These are phyloP conservation scores for Furcifer pardalis DNA, from an alignment of 2,797 vertebrate genomes.

Conservation along the genomic window DNA sequence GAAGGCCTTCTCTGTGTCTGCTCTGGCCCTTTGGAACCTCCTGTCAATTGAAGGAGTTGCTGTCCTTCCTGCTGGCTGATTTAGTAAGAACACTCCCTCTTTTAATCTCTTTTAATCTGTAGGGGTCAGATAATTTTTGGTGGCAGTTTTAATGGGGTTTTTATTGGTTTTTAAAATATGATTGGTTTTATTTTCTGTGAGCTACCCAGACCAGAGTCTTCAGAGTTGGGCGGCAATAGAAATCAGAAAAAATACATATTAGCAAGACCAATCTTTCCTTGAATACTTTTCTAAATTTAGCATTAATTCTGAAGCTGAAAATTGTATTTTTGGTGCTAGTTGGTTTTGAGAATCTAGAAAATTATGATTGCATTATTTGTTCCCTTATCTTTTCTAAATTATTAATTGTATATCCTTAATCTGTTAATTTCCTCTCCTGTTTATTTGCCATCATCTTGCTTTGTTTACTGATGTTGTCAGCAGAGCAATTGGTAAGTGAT, in stretches of 20 bases:
- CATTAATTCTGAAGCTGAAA: conserved; percentile 41
- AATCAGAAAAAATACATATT: background rate
- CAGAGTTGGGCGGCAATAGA: too few species aligned
- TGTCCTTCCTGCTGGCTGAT: too few species aligned
- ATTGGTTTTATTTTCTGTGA: too few species aligned
- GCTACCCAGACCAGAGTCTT: too few species aligned
- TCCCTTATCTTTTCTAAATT: conserved; percentile 44
- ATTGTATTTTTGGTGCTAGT: conserved; percentile 9
- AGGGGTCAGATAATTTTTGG: too few species aligned
- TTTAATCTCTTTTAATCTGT: too few species aligned
- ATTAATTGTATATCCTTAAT: conserved; percentile 53
- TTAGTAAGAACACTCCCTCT: too few species aligned
- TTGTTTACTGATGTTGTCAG: conserved; percentile 70
- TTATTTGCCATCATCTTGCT: conserved; percentile 63
- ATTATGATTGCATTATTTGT: conserved; percentile 40
- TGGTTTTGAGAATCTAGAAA: conserved; percentile 11
- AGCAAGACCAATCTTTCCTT: background rate
- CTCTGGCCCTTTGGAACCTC: too few species aligned
- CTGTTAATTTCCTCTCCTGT: conserved; percentile 67
- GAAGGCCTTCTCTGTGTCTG: too few species aligned
- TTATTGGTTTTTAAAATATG: too few species aligned
- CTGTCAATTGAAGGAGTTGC: too few species aligned
- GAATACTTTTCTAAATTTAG: conserved; percentile 36
- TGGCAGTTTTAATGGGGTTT: too few species aligned
- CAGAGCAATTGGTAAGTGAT: conserved; percentile 73